Evolutionary conservation across 2,797 vertebrate species (phyloP).

Genomic region (Cheracebus regulus): DNA sequence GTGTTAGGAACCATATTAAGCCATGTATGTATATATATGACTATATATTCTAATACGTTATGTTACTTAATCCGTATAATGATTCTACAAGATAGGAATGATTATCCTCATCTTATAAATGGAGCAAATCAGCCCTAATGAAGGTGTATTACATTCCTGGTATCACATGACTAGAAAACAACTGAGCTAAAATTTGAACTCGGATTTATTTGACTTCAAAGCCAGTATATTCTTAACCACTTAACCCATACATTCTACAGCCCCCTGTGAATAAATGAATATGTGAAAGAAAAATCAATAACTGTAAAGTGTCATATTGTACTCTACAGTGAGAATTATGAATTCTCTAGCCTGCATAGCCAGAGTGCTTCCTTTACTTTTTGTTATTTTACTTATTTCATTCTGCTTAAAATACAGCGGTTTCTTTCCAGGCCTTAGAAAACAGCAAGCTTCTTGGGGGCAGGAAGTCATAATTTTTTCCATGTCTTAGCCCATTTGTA

Average conservation of each 20-base stretch:
- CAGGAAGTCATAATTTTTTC: not conserved
- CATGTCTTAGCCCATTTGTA: not conserved
- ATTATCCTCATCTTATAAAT: not conserved
- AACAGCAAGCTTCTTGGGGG: not conserved
- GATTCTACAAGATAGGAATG: not conserved
- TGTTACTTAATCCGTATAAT: not conserved
- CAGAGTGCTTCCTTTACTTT: not conserved
- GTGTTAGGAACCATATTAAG: not conserved
- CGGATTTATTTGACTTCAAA: not conserved
- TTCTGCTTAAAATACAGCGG: not conserved
- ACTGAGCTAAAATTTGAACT: not conserved
- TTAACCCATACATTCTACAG: not conserved
- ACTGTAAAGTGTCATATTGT: not conserved
- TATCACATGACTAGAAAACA: not conserved
- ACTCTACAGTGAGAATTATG: not conserved
- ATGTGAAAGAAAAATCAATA: not conserved
- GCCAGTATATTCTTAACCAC: not conserved
- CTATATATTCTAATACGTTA: not conserved
- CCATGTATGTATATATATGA: not conserved
- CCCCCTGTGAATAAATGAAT: not conserved
- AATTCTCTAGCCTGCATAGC: not conserved
- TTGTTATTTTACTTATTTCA: not conserved
- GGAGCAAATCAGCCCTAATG: not conserved
- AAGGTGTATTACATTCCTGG: not conserved
- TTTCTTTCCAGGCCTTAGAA: not conserved